A percentile compares a stretch with the other conserved stretches of the same genome.
Conservation (phyloP, 1,140 invertebrate species). For the Ips nitidus region DNA sequence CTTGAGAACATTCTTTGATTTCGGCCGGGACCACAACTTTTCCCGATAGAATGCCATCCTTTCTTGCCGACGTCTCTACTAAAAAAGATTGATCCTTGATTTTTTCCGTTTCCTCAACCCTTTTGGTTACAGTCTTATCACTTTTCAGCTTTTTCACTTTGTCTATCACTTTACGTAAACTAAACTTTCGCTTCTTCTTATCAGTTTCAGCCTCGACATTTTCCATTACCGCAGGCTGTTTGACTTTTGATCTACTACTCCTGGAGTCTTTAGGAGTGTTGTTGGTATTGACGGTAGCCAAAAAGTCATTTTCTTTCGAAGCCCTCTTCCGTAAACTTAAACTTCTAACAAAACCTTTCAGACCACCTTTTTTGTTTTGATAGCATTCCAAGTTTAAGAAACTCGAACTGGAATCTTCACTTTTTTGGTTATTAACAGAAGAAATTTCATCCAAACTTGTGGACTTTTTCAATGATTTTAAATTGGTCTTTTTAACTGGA, state of each 20-base stretch:
- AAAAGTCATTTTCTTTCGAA: constrained; percentile 4
- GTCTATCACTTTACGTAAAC: constrained; percentile 39
- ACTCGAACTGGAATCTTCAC: background rate
- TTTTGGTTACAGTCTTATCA: constrained; percentile 20
- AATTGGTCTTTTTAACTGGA: constrained; percentile 40
- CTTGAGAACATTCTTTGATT: constrained; percentile 32
- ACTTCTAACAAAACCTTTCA: constrained; percentile 32
- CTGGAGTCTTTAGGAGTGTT: constrained; percentile 8
- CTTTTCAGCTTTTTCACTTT: constrained; percentile 40
- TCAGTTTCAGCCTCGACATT: background rate
- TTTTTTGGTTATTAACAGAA: background rate
- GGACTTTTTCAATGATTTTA: constrained; percentile 16
- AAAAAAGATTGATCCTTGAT: constrained; percentile 42
- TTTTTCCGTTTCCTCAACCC: background rate
- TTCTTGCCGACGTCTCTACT: constrained; percentile 33
- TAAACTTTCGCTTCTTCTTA: constrained; percentile 36
- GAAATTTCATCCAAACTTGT: background rate
- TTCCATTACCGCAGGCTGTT: background rate
- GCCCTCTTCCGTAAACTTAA: constrained; percentile 31
- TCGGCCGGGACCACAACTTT: constrained; percentile 32
- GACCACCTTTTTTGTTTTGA: constrained; percentile 25
- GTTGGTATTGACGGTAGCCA: constrained; percentile 4
- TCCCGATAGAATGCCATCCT: background rate
- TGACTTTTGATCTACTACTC: constrained; percentile 4
- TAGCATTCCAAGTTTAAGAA: background rate